Evolutionary conservation across 1,140 invertebrate genomes (phyloP).

Genomic region (Drosophila lacertosa): DNA sequence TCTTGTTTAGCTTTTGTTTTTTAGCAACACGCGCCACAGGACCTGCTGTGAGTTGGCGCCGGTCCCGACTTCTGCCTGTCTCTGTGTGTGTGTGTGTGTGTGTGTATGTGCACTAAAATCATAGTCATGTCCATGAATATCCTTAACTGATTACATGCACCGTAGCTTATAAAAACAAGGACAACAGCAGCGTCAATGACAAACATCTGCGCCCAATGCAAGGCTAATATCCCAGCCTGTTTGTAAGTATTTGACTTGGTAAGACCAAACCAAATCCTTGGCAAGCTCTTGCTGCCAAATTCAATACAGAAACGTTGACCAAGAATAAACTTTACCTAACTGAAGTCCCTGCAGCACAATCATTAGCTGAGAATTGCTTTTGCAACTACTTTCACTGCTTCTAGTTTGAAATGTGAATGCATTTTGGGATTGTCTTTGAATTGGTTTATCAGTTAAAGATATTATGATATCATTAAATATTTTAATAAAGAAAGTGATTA

Average conservation of each 20-base stretch:
- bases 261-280: neutral
- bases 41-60: slow-evolving; percentile 73
- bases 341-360: slow-evolving; percentile 10
- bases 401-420: too few species aligned
- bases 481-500: too few species aligned
- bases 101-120: slow-evolving; percentile 58
- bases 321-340: neutral
- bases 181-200: slow-evolving; percentile 60
- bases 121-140: slow-evolving; percentile 82
- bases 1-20: slow-evolving; percentile 28
- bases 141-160: slow-evolving; percentile 78
- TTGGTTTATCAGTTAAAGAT: too few species aligned
- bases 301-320: slow-evolving; percentile 15
- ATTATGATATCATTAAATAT: too few species aligned
- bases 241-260: neutral
- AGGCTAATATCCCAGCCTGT: slow-evolving; percentile 52
- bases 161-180: slow-evolving; percentile 76
- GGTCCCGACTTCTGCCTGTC: slow-evolving; percentile 14
- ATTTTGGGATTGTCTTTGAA: too few species aligned
- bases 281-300: slow-evolving; percentile 8
- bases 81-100: slow-evolving; percentile 25
- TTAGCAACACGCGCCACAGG: slow-evolving; percentile 31
- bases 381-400: neutral
- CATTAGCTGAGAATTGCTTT: slow-evolving; percentile 22
- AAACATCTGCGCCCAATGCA: slow-evolving; percentile 66